Base-by-base conservation (phyloP, 2,888 invertebrate genomes). In the Oligia fasciuncula region DNA sequence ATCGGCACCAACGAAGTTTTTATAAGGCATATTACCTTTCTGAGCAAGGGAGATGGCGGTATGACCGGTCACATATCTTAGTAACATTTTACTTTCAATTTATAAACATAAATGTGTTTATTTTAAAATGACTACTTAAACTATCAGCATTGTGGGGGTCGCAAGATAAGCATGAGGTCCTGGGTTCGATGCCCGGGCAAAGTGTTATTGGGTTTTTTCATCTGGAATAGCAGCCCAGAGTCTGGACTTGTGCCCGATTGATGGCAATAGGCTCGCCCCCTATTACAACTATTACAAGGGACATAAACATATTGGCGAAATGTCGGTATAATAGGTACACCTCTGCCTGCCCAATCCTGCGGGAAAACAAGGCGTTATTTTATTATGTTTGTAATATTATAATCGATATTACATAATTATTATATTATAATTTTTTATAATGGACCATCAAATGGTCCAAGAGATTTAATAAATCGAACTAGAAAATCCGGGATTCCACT, bases 1-100 rank as follows among this genome's bases (percentile, higher is more conserved):
- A 88, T 87, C 79, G 78, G 40, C 66, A 78, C 81, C 79, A 76
- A 68, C 70, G 62, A 81, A 60, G 46, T 74, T 89, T 87, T 88
- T 88, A 85, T 77, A 79, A n/a, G 62, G 46, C 54, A 63, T 77
- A 74, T 77, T 85, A 79, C 73, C 83, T 84, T 80, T 77, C 51
- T 76, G 51, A 85, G 76, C 67, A 35, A 43, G 23, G 29, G 66
- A 80, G 73, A 73, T 51, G 71, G 70, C 49, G 29, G 74, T 57
- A 35, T 69, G 46, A 76, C 57, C 70, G 51, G 46, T 70, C 35
- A 73, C 68, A 73, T 88, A 73, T 54, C 46, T 65, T 29, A 9
- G 35, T 67, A 80, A 68, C 35, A 73, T 80, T 72, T 57, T 17
- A 63, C 40, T 68, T 84, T 17, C 23, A 57, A 57, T 67, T 79